Evolutionary conservation across 2,797 vertebrate species (phyloP), one percentile per base, ranked within the genome.

Genomic region (Tragelaphus oryx): DNA sequence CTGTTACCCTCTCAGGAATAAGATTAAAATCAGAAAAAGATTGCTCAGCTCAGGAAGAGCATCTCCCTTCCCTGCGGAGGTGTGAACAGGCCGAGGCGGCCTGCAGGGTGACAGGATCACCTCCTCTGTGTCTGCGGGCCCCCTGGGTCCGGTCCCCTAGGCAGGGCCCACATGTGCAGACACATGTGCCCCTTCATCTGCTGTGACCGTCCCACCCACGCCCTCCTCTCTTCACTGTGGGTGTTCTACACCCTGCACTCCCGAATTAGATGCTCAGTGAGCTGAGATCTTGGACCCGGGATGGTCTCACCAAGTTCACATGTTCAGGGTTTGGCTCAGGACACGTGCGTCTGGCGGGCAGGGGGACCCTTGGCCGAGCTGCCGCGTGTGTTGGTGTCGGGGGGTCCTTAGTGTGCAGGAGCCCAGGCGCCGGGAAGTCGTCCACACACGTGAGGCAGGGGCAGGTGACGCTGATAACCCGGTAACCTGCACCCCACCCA

Each of bases 301-400:
- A 22, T 33, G n/a, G 50, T 37, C n/a, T 54, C 18, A 33, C 44
- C 50, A 4, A 14, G n/a, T 3, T 33, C n/a, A 1, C n/a, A 1
- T 3, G 20, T 24, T 8, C n/a, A 54, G 50, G 30, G n/a, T 24
- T 7, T 13, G n/a, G n/a, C 18, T 33, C 18, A 8, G 76, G 20
- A 79, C 11, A 37, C 4, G 20, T 13, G 20, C 4, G 6, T 24
- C 20, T 8, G 22, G 11, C 18, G 11, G 48, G n/a, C 50, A 14
- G 50, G 11, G 10, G 17, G 30, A 8, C n/a, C 50, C 50, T 14
- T 37, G 50, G 50, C 76, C 7, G 4, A 54, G n/a, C 76, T 16
- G 50, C 50, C 2, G 0, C n/a, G 0, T 0, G 11, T 1, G 1
- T 8, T 4, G 28, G n/a, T 1, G 20, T 54, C 20, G 8, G 76